These are phyloP conservation scores for Leptoteleia sp. DNA, from an alignment of 1,140 invertebrate species.

Conservation along the genomic window DNA sequence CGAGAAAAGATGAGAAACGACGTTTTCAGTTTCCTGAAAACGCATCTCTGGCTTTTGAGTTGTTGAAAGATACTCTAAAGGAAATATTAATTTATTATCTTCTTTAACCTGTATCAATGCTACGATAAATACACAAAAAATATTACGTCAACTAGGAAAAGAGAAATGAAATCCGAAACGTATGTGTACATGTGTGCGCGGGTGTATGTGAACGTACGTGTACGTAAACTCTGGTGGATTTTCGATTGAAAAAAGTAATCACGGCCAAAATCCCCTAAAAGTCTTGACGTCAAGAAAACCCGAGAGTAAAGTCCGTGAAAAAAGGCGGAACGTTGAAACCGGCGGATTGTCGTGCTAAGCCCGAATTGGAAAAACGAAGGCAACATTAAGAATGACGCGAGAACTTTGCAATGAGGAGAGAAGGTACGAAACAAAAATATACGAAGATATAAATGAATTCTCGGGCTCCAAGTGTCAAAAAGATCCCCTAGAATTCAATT, in stretches of 20 bases:
- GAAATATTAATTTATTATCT: neutral
- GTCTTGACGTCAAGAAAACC: slow-evolving; percentile 10
- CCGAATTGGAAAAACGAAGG: slow-evolving; percentile 12
- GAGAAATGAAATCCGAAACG: too few species aligned
- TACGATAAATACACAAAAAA: too few species aligned
- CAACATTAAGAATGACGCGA: slow-evolving; percentile 11
- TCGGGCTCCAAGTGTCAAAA: slow-evolving; percentile 46
- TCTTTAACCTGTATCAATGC: neutral
- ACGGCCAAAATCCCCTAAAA: slow-evolving; percentile 8
- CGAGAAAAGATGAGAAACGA: neutral
- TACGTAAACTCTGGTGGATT: neutral
- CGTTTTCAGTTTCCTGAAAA: too few species aligned
- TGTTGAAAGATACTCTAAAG: slow-evolving; percentile 6
- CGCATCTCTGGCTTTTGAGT: neutral
- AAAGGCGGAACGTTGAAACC: neutral
- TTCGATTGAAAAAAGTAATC: slow-evolving; percentile 14
- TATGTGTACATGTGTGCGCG: too few species aligned
- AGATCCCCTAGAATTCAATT: slow-evolving; percentile 53
- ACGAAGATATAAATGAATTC: slow-evolving; percentile 38
- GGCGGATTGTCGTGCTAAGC: slow-evolving; percentile 15
- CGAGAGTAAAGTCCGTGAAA: neutral
- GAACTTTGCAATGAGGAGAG: slow-evolving; percentile 6
- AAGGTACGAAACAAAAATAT: slow-evolving; percentile 22
- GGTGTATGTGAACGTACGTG: too few species aligned
- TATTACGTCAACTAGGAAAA: too few species aligned